Evolutionary conservation across 2,113 vertebrate species (phyloP).

Genomic region (Ceyx cyanopectus): DNA sequence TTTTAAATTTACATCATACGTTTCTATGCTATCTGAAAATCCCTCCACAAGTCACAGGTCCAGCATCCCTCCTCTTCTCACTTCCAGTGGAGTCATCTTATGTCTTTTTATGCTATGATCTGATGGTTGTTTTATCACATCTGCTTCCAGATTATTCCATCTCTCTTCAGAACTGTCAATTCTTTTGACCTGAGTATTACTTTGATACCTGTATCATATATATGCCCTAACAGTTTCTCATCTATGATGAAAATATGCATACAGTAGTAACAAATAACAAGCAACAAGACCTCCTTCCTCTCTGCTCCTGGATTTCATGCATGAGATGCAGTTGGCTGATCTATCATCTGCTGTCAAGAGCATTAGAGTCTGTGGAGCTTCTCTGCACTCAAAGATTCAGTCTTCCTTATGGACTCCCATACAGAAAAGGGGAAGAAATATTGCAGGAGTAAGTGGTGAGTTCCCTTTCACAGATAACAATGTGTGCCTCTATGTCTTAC

Average conservation of each 20-base stretch:
- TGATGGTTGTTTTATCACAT: neutral
- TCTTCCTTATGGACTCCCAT: rapidly evolving
- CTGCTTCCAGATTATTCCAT: neutral
- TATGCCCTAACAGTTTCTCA: neutral
- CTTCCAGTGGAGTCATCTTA: neutral
- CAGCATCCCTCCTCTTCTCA: neutral
- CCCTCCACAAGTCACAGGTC: neutral
- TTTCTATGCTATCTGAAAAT: neutral
- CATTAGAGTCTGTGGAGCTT: neutral
- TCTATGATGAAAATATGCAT: neutral
- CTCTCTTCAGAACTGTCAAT: neutral
- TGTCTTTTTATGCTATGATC: neutral
- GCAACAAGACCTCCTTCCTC: neutral
- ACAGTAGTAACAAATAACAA: neutral
- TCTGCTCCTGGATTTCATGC: neutral
- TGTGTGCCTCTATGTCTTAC: neutral
- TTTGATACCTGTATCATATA: neutral
- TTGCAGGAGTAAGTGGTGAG: neutral
- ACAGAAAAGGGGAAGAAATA: neutral
- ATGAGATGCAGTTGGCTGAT: neutral
- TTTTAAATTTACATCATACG: neutral
- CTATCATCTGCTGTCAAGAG: neutral
- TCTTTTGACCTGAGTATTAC: neutral
- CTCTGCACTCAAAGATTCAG: neutral
- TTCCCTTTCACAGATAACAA: neutral